Conservation (phyloP, 30 jellyfish, hydroid and myxozoan species). For the Sanderia malayensis region DNA sequence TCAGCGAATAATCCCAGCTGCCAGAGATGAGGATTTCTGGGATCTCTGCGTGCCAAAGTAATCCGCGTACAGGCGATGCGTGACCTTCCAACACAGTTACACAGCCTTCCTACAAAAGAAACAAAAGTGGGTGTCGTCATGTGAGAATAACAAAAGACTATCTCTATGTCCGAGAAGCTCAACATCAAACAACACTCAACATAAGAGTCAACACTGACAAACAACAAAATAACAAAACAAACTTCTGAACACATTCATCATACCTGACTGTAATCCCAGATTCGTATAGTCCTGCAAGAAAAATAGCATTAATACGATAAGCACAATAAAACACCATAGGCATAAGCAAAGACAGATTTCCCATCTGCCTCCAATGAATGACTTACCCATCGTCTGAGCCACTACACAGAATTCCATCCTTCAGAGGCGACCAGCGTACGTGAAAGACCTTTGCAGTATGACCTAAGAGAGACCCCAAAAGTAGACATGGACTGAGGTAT, state of each 20-base stretch:
- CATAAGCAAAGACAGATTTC: neutral
- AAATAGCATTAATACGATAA: too few species aligned
- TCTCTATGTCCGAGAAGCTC: too few species aligned
- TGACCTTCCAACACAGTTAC: slow-evolving; percentile 71
- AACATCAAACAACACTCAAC: too few species aligned
- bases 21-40: slow-evolving; percentile 69
- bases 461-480: slow-evolving; percentile 35
- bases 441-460: slow-evolving; percentile 69
- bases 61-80: slow-evolving; percentile 75
- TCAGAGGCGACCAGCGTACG: slow-evolving; percentile 67
- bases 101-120: slow-evolving; percentile 77
- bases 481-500: too few species aligned
- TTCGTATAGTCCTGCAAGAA: slow-evolving; percentile 61
- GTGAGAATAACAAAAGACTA: too few species aligned
- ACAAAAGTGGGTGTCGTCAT: too few species aligned
- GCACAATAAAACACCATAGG: neutral
- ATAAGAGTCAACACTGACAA: too few species aligned
- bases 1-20: slow-evolving; percentile 72
- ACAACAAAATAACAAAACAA: too few species aligned
- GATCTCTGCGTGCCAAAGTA: slow-evolving; percentile 71
- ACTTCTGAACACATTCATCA: too few species aligned
- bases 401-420: slow-evolving; percentile 73
- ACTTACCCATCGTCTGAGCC: slow-evolving; percentile 79
- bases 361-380: too few species aligned
- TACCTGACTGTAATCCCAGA: slow-evolving; percentile 78